Evolutionary conservation across 2,797 vertebrate species (phyloP).

Genomic region (Oreochromis grahami): DNA sequence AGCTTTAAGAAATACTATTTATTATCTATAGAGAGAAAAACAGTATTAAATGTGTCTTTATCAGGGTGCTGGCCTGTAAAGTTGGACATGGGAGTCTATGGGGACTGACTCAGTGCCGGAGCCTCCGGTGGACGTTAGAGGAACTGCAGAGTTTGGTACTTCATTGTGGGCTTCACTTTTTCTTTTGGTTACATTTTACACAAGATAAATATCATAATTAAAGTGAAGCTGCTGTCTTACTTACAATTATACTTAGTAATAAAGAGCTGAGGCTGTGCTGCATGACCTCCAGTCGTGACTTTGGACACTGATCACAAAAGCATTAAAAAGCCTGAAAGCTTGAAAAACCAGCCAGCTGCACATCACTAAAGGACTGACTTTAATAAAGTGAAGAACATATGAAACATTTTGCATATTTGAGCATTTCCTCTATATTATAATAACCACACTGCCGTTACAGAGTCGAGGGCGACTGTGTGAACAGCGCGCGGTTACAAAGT

Average conservation of each 20-base stretch:
- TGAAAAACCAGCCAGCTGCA: not conserved
- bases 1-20: not conserved
- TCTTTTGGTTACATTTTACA: not conserved
- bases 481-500: not conserved
- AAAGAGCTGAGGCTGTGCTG: not conserved
- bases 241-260: not conserved
- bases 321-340: not conserved
- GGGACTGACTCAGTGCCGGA: not conserved
- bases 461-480: not conserved
- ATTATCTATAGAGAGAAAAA: not conserved
- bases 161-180: not conserved
- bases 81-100: not conserved
- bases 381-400: not conserved
- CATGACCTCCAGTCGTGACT: not conserved
- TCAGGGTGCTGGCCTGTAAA: not conserved
- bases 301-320: not conserved
- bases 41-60: not conserved
- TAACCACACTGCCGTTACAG: not conserved
- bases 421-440: not conserved
- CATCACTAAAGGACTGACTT: not conserved
- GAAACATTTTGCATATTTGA: not conserved
- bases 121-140: not conserved
- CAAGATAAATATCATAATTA: not conserved
- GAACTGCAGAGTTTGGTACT: not conserved
- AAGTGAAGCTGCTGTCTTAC: not conserved